These are phyloP conservation scores for Colistium nudipinnis DNA, from an alignment of 2,113 vertebrate species.

Conservation along the genomic window DNA sequence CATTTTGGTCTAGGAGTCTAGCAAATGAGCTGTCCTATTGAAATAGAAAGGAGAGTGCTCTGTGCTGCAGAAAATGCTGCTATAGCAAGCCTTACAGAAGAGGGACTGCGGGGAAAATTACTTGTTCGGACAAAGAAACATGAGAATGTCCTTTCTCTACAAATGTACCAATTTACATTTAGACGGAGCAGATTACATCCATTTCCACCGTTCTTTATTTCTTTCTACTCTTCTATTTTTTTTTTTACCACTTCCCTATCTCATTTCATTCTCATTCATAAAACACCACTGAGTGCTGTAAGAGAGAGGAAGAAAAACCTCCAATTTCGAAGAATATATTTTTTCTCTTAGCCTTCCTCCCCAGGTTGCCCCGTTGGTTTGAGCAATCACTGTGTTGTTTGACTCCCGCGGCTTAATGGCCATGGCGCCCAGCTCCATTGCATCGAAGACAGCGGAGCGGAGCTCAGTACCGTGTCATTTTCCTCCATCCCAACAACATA, in stretches of 20 bases:
- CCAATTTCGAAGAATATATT: conserved; percentile 37
- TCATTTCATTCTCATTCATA: conserved; percentile 71
- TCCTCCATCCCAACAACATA: conserved; percentile 17
- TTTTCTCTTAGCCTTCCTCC: conserved; percentile 31
- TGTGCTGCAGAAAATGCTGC: conserved; percentile 82
- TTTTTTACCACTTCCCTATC: conserved; percentile 26
- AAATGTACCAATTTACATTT: conserved; percentile 83
- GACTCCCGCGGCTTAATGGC: conserved; percentile 55
- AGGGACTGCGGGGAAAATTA: conserved; percentile 77
- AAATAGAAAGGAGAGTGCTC: conserved; percentile 83
- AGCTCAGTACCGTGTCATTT: conserved; percentile 23
- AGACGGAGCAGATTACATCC: conserved; percentile 75
- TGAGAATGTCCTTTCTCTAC: conserved; percentile 80
- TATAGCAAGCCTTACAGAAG: conserved; percentile 77
- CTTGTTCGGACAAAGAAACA: conserved; percentile 83
- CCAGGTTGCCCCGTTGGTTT: conserved; percentile 30
- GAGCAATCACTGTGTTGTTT: conserved; percentile 36
- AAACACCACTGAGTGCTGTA: conserved; percentile 63
- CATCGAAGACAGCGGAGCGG: conserved; percentile 28
- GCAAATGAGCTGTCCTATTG: conserved; percentile 89
- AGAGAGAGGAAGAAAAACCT: conserved; percentile 15
- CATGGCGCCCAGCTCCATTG: conserved; percentile 6
- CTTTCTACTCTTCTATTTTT: conserved; percentile 4
- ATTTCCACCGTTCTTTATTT: conserved; percentile 61
- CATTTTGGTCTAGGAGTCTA: conserved; percentile 82